These are phyloP conservation scores for Odontesthes bonariensis DNA, from an alignment of 2,113 vertebrate genomes.

Conservation along the genomic window DNA sequence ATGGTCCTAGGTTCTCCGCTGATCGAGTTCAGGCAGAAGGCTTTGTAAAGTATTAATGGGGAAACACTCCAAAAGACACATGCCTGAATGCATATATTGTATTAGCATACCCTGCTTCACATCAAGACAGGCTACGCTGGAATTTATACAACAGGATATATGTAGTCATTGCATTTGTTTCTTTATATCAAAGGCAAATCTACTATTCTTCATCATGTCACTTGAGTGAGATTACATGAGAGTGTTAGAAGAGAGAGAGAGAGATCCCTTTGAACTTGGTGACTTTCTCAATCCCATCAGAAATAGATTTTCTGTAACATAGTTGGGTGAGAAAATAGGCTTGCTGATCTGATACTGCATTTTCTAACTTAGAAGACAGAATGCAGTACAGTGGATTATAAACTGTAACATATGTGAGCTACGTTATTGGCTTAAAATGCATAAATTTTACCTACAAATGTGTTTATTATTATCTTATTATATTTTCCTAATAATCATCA, in stretches of 20 bases:
- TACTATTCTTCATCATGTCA: slow-evolving; percentile 24
- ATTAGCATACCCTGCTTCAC: slow-evolving; percentile 17
- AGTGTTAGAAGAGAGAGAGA: slow-evolving; percentile 23
- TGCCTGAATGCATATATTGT: slow-evolving; percentile 46
- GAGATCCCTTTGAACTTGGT: slow-evolving; percentile 19
- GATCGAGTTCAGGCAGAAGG: slow-evolving; percentile 33
- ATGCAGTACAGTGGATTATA: too few relatives aligned
- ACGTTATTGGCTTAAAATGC: too few relatives aligned
- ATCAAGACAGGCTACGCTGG: slow-evolving; percentile 37
- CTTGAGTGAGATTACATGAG: slow-evolving; percentile 31
- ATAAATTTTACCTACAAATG: too few relatives aligned
- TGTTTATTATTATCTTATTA: too few relatives aligned
- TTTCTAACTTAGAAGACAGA: neutral
- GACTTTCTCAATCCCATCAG: slow-evolving; percentile 5
- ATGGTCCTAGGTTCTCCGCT: slow-evolving; percentile 8
- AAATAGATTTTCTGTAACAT: slow-evolving; percentile 2
- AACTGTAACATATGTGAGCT: too few relatives aligned
- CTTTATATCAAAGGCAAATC: slow-evolving; percentile 21
- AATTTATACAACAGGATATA: slow-evolving; percentile 28
- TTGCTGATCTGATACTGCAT: neutral
- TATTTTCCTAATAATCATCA: too few relatives aligned
- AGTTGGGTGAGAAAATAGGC: neutral
- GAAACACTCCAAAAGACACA: slow-evolving; percentile 45
- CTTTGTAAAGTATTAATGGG: slow-evolving; percentile 71
- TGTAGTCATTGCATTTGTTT: slow-evolving; percentile 15